phyloP scores from a whole-genome alignment of 2,888 invertebrate genomes.

The Thecophora atra region DNA sequence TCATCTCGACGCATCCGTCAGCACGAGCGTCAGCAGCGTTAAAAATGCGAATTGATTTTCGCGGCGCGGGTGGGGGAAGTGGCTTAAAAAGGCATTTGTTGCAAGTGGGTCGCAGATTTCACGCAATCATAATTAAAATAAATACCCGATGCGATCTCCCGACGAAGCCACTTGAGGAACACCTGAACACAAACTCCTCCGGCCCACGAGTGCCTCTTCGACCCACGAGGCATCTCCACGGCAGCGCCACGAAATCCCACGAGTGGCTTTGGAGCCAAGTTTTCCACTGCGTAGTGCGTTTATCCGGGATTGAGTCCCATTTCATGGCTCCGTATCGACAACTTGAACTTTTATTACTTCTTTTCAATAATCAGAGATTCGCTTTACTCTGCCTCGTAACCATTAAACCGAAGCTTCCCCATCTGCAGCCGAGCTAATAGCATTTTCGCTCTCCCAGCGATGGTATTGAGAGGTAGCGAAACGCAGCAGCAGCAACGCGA shows the following conservation, averaged over 20 bases:
- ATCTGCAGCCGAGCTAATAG: neutral
- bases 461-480: neutral
- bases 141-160: neutral
- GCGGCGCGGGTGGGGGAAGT: neutral
- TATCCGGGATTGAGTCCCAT: too few relatives aligned
- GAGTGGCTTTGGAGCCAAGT: too few relatives aligned
- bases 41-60: constrained; percentile 37
- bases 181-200: too few relatives aligned
- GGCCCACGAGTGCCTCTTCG: too few relatives aligned
- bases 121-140: constrained; percentile 17
- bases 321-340: too few relatives aligned
- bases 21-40: constrained; percentile 42
- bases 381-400: too few relatives aligned
- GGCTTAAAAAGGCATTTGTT: constrained; percentile 12
- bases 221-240: too few relatives aligned
- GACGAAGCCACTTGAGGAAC: too few relatives aligned
- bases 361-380: too few relatives aligned
- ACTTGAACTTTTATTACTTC: too few relatives aligned
- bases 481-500: constrained; percentile 8
- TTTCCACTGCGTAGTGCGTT: too few relatives aligned
- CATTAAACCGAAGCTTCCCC: neutral
- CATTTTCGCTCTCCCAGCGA: neutral
- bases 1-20: constrained; percentile 45
- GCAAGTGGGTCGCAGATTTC: constrained; percentile 8
- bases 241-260: too few relatives aligned